Evolutionary conservation across 2,888 invertebrate genomes (phyloP), one percentile per base, ranked within the genome.

Genomic region (Chrysodeixis includens): DNA sequence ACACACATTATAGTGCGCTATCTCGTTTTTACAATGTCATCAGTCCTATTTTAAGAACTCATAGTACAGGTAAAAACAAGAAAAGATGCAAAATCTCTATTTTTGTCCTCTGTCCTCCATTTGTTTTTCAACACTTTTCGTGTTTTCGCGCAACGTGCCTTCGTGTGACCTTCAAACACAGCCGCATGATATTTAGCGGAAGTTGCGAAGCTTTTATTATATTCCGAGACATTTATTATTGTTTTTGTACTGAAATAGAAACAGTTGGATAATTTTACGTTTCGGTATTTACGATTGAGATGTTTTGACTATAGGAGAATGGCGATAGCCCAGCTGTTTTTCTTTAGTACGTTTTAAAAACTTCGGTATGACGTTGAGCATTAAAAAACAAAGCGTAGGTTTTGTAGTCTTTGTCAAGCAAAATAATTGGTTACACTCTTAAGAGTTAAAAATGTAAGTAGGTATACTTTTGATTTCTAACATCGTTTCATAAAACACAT

Each of bases 121-220:
- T 74, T 69, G 61, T 73, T 69, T 73, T 62, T 54, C 62, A 44
- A 53, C 53, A 53, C 49, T n/a, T n/a, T n/a, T n/a, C 26, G 26
- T 4, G 26, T 35, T 56, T 49, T 30, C 3, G 53, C 58, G 14
- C 30, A 16, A 51, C 62, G 59, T 70, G 60, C 53, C 12, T 26
- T 49, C 59, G 26, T 61, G 70, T 62, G 61, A 56, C 16, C 26
- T 54, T 52, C 56, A 53, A 44, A 10, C 40, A 49, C 2, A 16
- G 7, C 10, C 22, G 32, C 18, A n/a, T 0, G 55, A 66, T 55
- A 66, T 66, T 54, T 51, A 70, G 9, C 53, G 70, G 74, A 66
- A 59, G 8, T 16, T 20, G 12, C 53, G n/a, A 46, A 12, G 30
- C 1, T 61, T 14, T 22, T 61, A 44, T 52, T 40, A 16, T 35